Evolutionary conservation across 30 jellyfish, hydroid and myxozoan genomes (phyloP).

Genomic region (Nemopilema nomurai): DNA sequence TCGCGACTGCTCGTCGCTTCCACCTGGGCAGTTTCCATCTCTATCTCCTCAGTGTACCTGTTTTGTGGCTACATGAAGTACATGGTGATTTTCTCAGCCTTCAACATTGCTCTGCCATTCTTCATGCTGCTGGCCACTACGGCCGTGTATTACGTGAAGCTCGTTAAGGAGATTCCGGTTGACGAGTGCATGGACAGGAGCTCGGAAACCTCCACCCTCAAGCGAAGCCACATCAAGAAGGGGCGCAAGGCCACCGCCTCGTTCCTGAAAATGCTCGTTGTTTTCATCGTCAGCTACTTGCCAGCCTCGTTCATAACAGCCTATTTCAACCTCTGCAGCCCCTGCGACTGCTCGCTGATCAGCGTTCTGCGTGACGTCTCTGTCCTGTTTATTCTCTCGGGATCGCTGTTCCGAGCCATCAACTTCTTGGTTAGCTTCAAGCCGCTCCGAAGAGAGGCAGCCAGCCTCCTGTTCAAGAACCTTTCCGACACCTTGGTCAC

Average conservation of each 20-base stretch:
- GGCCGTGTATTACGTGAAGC: slow-evolving; percentile 35
- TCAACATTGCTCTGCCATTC: slow-evolving; percentile 42
- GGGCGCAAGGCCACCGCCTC: slow-evolving; percentile 53
- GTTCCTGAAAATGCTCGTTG: slow-evolving; percentile 58
- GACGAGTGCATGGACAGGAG: background rate
- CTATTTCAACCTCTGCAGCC: slow-evolving; percentile 43
- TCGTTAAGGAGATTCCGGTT: background rate
- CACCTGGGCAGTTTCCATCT: slow-evolving; percentile 37
- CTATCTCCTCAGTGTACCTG: slow-evolving; percentile 20
- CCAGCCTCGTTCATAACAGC: slow-evolving; percentile 67
- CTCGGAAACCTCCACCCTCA: slow-evolving; percentile 27
- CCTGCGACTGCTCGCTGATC: slow-evolving; percentile 48
- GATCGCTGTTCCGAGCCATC: slow-evolving; percentile 65
- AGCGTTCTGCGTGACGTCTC: slow-evolving; percentile 45
- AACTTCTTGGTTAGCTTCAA: slow-evolving; percentile 40
- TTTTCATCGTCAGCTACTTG: slow-evolving; percentile 45
- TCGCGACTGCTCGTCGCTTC: slow-evolving; percentile 14
- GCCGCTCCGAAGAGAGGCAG: slow-evolving; percentile 36
- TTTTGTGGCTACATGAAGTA: slow-evolving; percentile 39
- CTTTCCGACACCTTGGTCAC: slow-evolving; percentile 5
- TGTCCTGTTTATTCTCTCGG: slow-evolving; percentile 44
- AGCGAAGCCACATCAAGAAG: background rate
- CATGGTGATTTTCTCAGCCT: slow-evolving; percentile 32
- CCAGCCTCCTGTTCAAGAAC: slow-evolving; percentile 12
- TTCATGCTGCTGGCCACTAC: slow-evolving; percentile 18